These are phyloP conservation scores for Phengaris arion DNA, from an alignment of 2,888 invertebrate species.

Conservation along the genomic window DNA sequence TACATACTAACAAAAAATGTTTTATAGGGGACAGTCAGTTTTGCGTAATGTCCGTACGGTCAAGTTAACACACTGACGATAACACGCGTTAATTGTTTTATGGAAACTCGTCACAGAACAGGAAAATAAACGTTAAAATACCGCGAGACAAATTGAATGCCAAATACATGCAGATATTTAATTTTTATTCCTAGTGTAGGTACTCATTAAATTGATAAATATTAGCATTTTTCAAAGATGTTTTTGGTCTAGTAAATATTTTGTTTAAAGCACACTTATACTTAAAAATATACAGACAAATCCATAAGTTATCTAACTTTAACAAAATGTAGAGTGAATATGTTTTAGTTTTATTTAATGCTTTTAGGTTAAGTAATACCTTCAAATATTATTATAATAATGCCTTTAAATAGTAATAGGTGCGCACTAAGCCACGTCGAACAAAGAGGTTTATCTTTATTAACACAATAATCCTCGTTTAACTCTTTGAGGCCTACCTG, in stretches of 20 bases:
- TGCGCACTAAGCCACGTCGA: background rate
- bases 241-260: background rate
- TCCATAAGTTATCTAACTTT: background rate
- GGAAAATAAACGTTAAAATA: constrained; percentile 43
- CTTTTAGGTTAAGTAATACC: background rate
- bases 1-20: background rate
- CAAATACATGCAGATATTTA: constrained; percentile 21
- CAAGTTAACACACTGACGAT: constrained; percentile 19
- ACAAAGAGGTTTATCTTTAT: constrained; percentile 23
- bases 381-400: too few relatives aligned
- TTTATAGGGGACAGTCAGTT: constrained; percentile 12
- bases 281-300: background rate
- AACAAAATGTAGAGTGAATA: background rate
- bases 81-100: constrained; percentile 31
- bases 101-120: constrained; percentile 22
- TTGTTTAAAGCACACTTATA: background rate
- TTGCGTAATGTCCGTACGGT: background rate
- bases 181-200: constrained; percentile 3
- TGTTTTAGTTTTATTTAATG: background rate
- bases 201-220: background rate
- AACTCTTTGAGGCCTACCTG: constrained; percentile 37
- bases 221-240: background rate
- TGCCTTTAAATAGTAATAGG: background rate
- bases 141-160: constrained; percentile 26
- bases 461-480: constrained; percentile 18